Evolutionary conservation across 2,797 vertebrate species (phyloP), one percentile per base, ranked within the genome.

Genomic region (Crypturellus tataupa): DNA sequence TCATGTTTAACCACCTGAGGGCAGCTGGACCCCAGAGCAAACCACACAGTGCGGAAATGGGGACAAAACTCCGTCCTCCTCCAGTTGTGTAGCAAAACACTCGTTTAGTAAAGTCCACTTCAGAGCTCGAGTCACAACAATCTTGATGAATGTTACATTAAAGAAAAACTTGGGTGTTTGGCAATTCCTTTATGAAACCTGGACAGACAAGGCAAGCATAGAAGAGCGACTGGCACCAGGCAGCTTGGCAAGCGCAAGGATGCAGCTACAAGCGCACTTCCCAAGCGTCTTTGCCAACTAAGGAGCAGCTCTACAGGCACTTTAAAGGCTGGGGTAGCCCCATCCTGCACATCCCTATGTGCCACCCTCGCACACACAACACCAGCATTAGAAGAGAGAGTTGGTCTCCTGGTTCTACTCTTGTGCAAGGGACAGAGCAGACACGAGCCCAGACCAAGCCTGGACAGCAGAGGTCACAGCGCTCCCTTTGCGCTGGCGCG

Each of bases 41-140:
- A 20, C 40, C 37, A 35, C 23, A 2, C 47, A 6, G 1, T 3
- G n/a, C 10, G 1, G 70, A 12, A 17, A 5, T 0, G 13, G 16
- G 21, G 0, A 3, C 35, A 12, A 2, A 2, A 10, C 27, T 3
- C 12, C 1, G 3, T 2, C 37, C 12, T 12, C 47, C 24, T n/a
- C 33, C 21, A 2, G 20, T 23, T 2, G 51, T 51, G 10, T 2
- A 2, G 4, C 29, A 24, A 4, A 16, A 4, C 6, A n/a, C 6
- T 4, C 16, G 20, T 3, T 39, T 18, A 23, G 42, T 1, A 40
- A 44, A 10, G 37, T 4, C 31, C 24, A 0, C 9, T 16, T 13
- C 73, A 13, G 4, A 27, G 7, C 7, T 8, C 13, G 10, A 19
- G 40, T 19, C 53, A 8, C 46, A 31, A 51, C 67, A 5, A 2